Conservation (phyloP, 2,888 invertebrate genomes). For the Agriopis marginaria region DNA sequence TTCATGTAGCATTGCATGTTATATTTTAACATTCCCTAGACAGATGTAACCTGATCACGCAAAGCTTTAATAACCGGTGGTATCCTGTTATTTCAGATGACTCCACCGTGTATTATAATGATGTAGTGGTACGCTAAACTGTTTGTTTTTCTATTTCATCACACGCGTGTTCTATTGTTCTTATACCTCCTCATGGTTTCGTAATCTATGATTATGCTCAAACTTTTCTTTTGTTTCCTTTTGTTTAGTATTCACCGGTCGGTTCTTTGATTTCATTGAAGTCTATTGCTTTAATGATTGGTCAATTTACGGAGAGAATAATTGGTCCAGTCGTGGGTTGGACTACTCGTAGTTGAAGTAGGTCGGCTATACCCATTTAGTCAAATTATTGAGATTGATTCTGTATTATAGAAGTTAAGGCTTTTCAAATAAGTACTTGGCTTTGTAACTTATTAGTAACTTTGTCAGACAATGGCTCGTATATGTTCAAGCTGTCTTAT, state of each 20-base stretch:
- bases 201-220: slow-evolving; percentile 51
- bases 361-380: slow-evolving; percentile 47
- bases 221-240: slow-evolving; percentile 51
- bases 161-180: slow-evolving; percentile 69
- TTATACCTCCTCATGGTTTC: slow-evolving; percentile 49
- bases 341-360: slow-evolving; percentile 45
- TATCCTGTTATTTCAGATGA: slow-evolving; percentile 69
- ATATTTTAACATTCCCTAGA: slow-evolving; percentile 55
- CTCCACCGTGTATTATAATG: slow-evolving; percentile 48
- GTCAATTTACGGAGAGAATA: slow-evolving; percentile 43
- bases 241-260: slow-evolving; percentile 38
- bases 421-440: neutral
- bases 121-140: slow-evolving; percentile 47
- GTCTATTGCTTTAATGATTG: slow-evolving; percentile 26
- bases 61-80: slow-evolving; percentile 61
- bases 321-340: slow-evolving; percentile 52
- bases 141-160: slow-evolving; percentile 63
- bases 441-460: neutral
- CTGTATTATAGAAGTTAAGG: slow-evolving; percentile 4
- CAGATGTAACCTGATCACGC: slow-evolving; percentile 61
- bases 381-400: slow-evolving; percentile 40
- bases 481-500: neutral
- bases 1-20: slow-evolving; percentile 50
- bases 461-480: neutral
- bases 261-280: slow-evolving; percentile 24